These are phyloP conservation scores for Drosophila sturtevanti DNA, from an alignment of 1,140 invertebrate species.

Conservation along the genomic window DNA sequence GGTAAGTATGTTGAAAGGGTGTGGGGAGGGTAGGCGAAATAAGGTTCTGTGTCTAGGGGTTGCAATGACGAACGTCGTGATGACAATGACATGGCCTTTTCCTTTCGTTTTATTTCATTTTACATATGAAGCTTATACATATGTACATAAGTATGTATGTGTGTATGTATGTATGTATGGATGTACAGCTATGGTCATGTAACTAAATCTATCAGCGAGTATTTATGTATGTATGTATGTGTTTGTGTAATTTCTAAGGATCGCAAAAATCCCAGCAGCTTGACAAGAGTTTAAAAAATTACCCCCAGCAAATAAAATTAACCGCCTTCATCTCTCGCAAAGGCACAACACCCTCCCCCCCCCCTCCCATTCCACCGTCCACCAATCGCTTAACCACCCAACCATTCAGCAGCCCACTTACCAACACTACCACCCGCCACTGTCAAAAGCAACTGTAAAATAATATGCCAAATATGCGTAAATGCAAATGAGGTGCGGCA, in stretches of 20 bases:
- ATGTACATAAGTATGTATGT: no score
- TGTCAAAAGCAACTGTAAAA: constrained; percentile 39
- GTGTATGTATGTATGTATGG: no score
- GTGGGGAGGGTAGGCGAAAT: not conserved
- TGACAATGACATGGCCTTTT: constrained; percentile 62
- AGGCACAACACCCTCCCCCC: not conserved
- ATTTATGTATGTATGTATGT: no score
- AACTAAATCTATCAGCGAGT: no score
- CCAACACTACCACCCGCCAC: not conserved
- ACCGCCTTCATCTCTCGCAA: not conserved
- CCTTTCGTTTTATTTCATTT: constrained; percentile 23
- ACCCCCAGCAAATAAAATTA: constrained; percentile 15
- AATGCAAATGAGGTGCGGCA: constrained; percentile 57
- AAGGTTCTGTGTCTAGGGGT: constrained; percentile 40
- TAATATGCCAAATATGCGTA: constrained; percentile 79
- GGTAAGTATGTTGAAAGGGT: not conserved
- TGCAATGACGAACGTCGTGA: constrained; percentile 67
- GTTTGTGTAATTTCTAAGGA: constrained; percentile 18
- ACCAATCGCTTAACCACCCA: not conserved
- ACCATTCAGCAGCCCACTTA: not conserved
- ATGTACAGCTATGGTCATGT: no score
- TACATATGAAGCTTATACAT: constrained; percentile 16
- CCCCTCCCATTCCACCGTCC: no score
- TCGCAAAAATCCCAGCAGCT: constrained; percentile 42
- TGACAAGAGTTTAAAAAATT: constrained; percentile 37